Evolutionary conservation across 2,888 invertebrate genomes (phyloP), one percentile per base, ranked within the genome.

Genomic region (Limenitis arthemis): DNA sequence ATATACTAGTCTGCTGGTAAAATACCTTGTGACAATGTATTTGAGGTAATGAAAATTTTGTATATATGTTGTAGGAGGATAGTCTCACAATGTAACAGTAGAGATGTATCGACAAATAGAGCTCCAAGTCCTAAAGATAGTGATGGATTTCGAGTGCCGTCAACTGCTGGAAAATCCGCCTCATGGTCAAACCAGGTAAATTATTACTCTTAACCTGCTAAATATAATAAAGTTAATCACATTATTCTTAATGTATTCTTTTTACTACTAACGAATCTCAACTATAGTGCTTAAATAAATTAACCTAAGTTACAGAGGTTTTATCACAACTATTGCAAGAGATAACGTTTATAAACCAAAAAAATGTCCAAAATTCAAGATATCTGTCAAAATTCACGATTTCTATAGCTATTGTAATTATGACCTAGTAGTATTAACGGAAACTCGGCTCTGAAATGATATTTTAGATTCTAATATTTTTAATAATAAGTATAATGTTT

Each of bases 31-130:
- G 20, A 20, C 20, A 20, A 20, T 3, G 20, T 40, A 31, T 6
- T n/a, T 49, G 41, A 28, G 31, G 6, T 39, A 41, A 42, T 38
- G 49, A n/a, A 31, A 39, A 33, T 34, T 11, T 7, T 34, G 6
- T 51, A 11, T 47, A 48, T 49, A 48, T 49, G 39, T 78, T 77
- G 47, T 66, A 86, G 86, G 57, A 73, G 77, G 62, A 82, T 85
- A 62, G 78, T 84, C 31, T 86, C 86, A 1, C 86, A 85, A 59
- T 83, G 86, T 61, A 85, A 84, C 53, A 85, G 86, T 58, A 72
- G 86, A 67, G 87, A 85, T 53, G 68, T 75, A 44, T 86, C 83
- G 8, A 68, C 68, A 20, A 80, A 77, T 65, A 77, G 85, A 11
- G 79, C 78, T 4, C 51, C 68, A 38, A 83, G 83, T 63, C 85